These are phyloP conservation scores for Silurus meridionalis DNA, from an alignment of 2,113 vertebrate genomes.

Conservation along the genomic window DNA sequence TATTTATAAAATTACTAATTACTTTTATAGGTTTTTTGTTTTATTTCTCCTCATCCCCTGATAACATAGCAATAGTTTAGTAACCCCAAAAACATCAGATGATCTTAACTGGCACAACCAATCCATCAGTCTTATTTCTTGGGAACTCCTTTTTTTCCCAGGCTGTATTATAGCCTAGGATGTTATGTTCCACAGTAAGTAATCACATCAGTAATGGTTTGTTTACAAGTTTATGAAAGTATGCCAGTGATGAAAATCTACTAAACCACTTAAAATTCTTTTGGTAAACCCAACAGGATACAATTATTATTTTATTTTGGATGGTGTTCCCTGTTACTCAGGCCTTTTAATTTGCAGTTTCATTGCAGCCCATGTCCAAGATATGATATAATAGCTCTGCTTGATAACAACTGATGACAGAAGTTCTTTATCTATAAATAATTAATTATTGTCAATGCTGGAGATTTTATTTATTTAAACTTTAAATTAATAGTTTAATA, in stretches of 20 bases:
- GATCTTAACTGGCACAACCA: not conserved
- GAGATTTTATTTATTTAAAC: conserved; percentile 25
- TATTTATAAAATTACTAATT: too few species aligned
- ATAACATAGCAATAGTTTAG: not conserved
- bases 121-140: conserved; percentile 16
- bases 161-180: not conserved
- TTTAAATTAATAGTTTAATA: conserved; percentile 35
- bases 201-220: conserved; percentile 31
- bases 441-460: conserved; percentile 20
- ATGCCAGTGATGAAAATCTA: conserved; percentile 16
- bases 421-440: not conserved
- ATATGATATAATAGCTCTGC: not conserved
- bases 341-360: not conserved
- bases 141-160: not conserved
- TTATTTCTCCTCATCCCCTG: not conserved
- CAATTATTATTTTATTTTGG: conserved; percentile 5
- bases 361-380: not conserved
- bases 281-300: conserved; percentile 6
- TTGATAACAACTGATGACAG: conserved; percentile 16
- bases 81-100: not conserved
- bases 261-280: conserved; percentile 26
- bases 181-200: not conserved
- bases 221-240: conserved; percentile 18
- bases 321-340: not conserved
- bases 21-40: not conserved